These are phyloP conservation scores for Lepidonotus clava DNA, from an alignment of 2,888 invertebrate species.

Conservation along the genomic window DNA sequence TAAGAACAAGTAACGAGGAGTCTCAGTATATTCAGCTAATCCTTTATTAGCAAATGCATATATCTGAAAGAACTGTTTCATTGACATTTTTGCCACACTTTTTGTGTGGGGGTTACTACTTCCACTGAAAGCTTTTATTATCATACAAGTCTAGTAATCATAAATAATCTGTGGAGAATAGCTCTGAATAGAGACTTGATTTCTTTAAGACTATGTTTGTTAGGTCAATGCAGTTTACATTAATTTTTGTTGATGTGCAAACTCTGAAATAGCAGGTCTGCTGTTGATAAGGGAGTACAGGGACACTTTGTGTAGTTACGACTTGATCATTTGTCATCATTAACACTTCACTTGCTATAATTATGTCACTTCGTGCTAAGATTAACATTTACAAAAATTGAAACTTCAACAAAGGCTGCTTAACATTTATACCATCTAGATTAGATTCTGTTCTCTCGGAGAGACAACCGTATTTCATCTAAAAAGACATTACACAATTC, in stretches of 20 bases:
- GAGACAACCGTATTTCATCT: too few species aligned
- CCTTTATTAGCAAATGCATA: constrained; percentile 54
- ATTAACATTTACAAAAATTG: too few species aligned
- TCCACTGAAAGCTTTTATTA: constrained; percentile 42
- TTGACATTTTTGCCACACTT: constrained; percentile 6
- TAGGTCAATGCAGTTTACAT: background rate
- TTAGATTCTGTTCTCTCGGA: too few species aligned
- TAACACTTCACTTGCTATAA: too few species aligned
- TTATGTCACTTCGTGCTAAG: too few species aligned
- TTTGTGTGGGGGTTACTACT: background rate
- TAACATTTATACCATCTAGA: too few species aligned
- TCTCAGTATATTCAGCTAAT: constrained; percentile 52
- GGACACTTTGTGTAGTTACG: too few species aligned
- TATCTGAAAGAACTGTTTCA: constrained; percentile 42
- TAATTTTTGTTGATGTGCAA: background rate
- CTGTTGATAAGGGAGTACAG: background rate
- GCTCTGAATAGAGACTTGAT: background rate
- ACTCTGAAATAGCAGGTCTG: background rate
- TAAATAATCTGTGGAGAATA: constrained; percentile 41
- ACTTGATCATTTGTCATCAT: too few species aligned
- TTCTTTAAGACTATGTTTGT: background rate
- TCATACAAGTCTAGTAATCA: constrained; percentile 18
- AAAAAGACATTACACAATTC: too few species aligned
- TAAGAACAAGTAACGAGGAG: too few species aligned
- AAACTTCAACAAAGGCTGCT: too few species aligned